Percentiles rank a stretch among this genome's conserved stretches.
These are phyloP conservation scores for Probosciger aterrimus DNA, from an alignment of 2,113 vertebrate genomes.

Conservation along the genomic window DNA sequence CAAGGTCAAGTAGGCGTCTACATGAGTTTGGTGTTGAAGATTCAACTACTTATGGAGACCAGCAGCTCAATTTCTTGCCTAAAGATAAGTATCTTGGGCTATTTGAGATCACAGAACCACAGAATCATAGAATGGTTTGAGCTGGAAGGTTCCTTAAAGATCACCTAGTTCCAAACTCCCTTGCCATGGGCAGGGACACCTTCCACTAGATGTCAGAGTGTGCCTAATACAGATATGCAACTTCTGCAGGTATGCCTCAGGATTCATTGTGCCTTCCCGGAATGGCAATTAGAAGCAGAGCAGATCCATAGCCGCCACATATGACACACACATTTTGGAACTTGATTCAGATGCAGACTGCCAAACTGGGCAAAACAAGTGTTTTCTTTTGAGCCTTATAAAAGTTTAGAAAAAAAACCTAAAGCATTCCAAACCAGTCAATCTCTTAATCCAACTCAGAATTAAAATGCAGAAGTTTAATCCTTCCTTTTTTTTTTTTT, in stretches of 20 bases:
- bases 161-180: accelerated
- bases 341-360: neutral
- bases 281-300: neutral
- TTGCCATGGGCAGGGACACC: neutral
- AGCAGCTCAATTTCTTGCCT: neutral
- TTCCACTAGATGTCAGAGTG: neutral
- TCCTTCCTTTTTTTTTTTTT: neutral
- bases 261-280: neutral
- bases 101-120: neutral
- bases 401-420: neutral
- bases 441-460: neutral
- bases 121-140: neutral
- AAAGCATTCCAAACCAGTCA: neutral
- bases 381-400: neutral
- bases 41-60: neutral
- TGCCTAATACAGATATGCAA: neutral
- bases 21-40: neutral
- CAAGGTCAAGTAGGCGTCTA: neutral
- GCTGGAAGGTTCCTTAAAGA: neutral
- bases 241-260: neutral
- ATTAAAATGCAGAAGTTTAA: neutral
- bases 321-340: neutral
- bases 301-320: neutral
- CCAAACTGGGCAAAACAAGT: neutral
- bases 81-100: neutral